These are phyloP conservation scores for Albula glossodonta DNA, from an alignment of 2,113 vertebrate genomes.

Conservation along the genomic window DNA sequence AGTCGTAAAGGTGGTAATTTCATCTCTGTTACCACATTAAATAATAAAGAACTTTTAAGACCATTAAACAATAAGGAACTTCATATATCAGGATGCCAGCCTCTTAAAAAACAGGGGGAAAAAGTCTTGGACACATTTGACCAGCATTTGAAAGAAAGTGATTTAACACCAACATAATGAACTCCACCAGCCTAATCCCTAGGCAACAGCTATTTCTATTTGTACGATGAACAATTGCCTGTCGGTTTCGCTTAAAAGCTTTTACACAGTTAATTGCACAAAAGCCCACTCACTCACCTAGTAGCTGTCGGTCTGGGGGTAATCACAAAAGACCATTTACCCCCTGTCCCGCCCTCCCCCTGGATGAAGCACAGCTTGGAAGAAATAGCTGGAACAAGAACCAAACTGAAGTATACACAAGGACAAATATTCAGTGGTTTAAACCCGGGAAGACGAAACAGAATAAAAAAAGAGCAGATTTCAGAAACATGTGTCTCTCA, in stretches of 20 bases:
- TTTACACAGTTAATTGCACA: background rate
- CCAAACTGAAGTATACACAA: background rate
- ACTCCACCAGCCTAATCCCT: slow-evolving; percentile 1
- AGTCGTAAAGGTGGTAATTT: background rate
- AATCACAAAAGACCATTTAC: background rate
- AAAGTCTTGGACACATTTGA: background rate
- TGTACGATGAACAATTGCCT: background rate
- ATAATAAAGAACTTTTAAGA: background rate
- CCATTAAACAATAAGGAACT: background rate
- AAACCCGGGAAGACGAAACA: background rate
- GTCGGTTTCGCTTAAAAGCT: background rate
- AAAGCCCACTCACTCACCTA: background rate
- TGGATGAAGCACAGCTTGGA: background rate
- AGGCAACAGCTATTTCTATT: background rate
- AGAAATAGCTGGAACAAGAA: background rate
- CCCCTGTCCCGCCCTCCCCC: background rate
- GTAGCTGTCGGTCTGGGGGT: background rate
- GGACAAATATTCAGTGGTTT: background rate
- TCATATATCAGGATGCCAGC: background rate
- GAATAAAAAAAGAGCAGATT: background rate
- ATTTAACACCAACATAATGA: slow-evolving; percentile 9
- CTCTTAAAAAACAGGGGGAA: background rate
- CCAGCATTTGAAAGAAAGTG: background rate
- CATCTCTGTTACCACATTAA: background rate
- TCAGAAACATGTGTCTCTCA: background rate